A percentile compares a stretch with the other conserved stretches of the same genome.
phyloP scores from a whole-genome alignment of 2,888 invertebrate genomes.

The Liopterus haemorrhoidalis region DNA sequence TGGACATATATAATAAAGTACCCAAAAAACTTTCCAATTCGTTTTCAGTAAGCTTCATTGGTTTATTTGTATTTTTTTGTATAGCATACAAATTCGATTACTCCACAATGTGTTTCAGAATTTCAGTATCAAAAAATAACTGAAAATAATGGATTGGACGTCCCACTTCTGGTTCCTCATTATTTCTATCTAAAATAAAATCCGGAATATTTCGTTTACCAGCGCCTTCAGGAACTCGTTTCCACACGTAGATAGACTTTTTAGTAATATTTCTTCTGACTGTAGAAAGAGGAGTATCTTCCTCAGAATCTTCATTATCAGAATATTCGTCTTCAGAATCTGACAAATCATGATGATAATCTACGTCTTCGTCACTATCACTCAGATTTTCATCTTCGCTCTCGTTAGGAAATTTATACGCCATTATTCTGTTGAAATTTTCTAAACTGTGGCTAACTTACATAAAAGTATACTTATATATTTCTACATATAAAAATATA shows the following conservation, averaged over 20 bases:
- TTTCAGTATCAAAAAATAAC: slow-evolving; percentile 8
- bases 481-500: too few relatives aligned
- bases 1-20: slow-evolving; percentile 16
- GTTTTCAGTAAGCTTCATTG: slow-evolving; percentile 4
- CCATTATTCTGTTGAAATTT: not conserved
- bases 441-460: too few relatives aligned
- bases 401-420: slow-evolving; percentile 1
- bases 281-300: too few relatives aligned
- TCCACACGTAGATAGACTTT: not conserved
- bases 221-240: too few relatives aligned
- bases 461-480: too few relatives aligned
- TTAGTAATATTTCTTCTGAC: not conserved
- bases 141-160: slow-evolving; percentile 14
- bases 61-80: slow-evolving; percentile 17
- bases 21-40: slow-evolving; percentile 17
- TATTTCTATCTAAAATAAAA: too few relatives aligned
- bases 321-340: not conserved
- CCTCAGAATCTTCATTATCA: slow-evolving; percentile 1
- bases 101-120: slow-evolving; percentile 10
- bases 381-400: not conserved
- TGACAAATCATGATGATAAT: not conserved
- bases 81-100: slow-evolving; percentile 17
- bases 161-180: slow-evolving; percentile 2
- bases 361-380: too few relatives aligned
- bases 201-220: too few relatives aligned